Conservation (phyloP, 2,113 vertebrate species). For the Proterorhinus semilunaris region DNA sequence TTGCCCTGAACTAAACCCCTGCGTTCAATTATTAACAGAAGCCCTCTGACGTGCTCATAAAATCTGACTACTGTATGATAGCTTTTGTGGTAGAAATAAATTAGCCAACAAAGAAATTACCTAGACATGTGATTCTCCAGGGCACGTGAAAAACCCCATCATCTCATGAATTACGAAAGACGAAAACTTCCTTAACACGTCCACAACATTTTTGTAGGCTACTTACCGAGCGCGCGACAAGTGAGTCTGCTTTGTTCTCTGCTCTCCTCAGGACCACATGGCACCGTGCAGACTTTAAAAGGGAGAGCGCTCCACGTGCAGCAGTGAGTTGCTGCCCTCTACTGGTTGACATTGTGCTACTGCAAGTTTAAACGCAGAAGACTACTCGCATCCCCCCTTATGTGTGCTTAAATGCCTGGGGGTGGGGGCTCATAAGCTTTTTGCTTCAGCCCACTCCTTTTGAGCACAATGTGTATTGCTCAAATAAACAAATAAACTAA, state of each 20-base stretch:
- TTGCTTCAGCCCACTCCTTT: too few relatives aligned
- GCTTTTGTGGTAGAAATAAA: background rate
- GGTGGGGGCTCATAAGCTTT: too few relatives aligned
- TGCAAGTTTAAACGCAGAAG: background rate
- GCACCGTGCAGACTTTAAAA: background rate
- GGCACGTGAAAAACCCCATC: background rate
- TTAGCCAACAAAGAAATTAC: background rate
- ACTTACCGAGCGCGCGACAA: background rate
- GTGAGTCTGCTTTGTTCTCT: background rate
- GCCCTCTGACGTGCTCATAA: background rate
- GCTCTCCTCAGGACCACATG: constrained; percentile 43
- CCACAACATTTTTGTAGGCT: background rate
- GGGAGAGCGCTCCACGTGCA: background rate
- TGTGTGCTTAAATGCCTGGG: too few relatives aligned
- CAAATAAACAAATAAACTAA: too few relatives aligned
- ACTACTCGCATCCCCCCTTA: too few relatives aligned
- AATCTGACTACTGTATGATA: background rate
- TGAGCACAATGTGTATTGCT: too few relatives aligned
- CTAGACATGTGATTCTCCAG: background rate
- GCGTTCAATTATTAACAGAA: constrained; percentile 1
- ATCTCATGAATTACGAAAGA: background rate
- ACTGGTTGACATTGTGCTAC: constrained; percentile 8
- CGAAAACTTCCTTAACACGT: background rate
- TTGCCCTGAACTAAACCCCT: background rate
- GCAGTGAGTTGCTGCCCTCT: constrained; percentile 38